Percentiles rank a stretch among this genome's conserved stretches.
Evolutionary conservation across 2,797 vertebrate species (phyloP).

Genomic region (Benthosema pterotum): DNA sequence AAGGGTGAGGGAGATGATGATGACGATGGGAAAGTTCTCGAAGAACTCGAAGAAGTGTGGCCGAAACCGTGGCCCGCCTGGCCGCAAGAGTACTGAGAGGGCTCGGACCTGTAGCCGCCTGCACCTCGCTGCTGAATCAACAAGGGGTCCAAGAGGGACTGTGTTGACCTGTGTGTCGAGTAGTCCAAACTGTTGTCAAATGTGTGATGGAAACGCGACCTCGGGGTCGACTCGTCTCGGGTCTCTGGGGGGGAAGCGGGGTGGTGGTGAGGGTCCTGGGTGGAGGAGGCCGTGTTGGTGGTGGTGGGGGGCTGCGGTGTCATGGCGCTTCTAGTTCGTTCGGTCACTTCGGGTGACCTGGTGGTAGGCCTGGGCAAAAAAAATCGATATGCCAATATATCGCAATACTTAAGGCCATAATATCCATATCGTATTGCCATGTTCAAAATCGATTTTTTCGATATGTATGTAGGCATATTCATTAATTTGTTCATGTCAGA

Average conservation of each 20-base stretch:
- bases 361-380: too few species aligned
- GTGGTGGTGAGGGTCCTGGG: slow-evolving; percentile 43
- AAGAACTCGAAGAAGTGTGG: slow-evolving; percentile 55
- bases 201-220: slow-evolving; percentile 81
- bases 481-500: too few species aligned
- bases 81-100: slow-evolving; percentile 71
- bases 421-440: too few species aligned
- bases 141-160: slow-evolving; percentile 79
- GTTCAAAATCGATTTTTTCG: too few species aligned
- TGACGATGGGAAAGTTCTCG: slow-evolving; percentile 72
- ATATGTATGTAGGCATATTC: too few species aligned
- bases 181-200: slow-evolving; percentile 83
- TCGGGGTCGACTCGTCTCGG: slow-evolving; percentile 71
- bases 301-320: slow-evolving; percentile 49
- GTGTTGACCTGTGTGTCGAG: slow-evolving; percentile 77
- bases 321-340: slow-evolving; percentile 45
- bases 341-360: slow-evolving; percentile 60
- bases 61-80: slow-evolving; percentile 74
- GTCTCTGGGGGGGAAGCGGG: slow-evolving; percentile 68
- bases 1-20: slow-evolving; percentile 72
- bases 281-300: slow-evolving; percentile 29
- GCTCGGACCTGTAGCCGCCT: slow-evolving; percentile 75
- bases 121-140: slow-evolving; percentile 78
- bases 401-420: too few species aligned
- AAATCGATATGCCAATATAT: too few species aligned